Base-by-base conservation (phyloP, 1,140 invertebrate species). In the Euura saliciscinereae region DNA sequence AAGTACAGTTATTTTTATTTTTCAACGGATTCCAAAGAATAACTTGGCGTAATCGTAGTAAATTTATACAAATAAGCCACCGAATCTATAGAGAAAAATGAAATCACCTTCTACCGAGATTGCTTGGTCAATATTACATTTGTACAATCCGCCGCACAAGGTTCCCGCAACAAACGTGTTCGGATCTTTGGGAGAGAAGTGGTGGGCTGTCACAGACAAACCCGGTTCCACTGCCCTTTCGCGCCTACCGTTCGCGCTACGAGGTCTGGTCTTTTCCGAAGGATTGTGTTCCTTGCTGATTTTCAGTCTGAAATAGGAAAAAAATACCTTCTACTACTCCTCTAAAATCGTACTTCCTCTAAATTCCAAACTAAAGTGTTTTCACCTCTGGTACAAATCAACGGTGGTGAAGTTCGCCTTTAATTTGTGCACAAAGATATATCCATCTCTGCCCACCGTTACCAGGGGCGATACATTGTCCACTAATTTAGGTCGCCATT, bases 91-190 rank as follows among this genome's bases (percentile, higher is more conserved):
- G 28, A 28, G 28, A 28, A 28, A 28, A 28, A 28, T 28, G 28
- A 28, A 28, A 28, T 28, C 28, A 83, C 80, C 81, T 78, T 85
- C 83, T 8, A 87, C 76, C 10, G 80, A 69, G 71, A 69, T 76
- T 4, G 77, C 71, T 13, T 76, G 78, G 68, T 86, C 83, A 44
- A 84, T 71, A 59, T 78, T 85, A 68, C 85, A 87, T 71, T 85
- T 86, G 43, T 85, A 88, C 45, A 88, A 76, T 64, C 86, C 85
- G 69, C 86, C 86, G 11, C 86, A 87, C 45, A 86, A 73, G 68
- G 86, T 86, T 8, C 86, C 87, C 51, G 84, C 85, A 44, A 88
- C 74, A 68, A 88, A 86, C 45, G 84, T 74, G 28, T 75, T 78
- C 0, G 77, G 71, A 74, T 86, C 78, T 67, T 80, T 81, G 3